Evolutionary conservation across 1,140 invertebrate species (phyloP).

Genomic region (Drosophila guanche): DNA sequence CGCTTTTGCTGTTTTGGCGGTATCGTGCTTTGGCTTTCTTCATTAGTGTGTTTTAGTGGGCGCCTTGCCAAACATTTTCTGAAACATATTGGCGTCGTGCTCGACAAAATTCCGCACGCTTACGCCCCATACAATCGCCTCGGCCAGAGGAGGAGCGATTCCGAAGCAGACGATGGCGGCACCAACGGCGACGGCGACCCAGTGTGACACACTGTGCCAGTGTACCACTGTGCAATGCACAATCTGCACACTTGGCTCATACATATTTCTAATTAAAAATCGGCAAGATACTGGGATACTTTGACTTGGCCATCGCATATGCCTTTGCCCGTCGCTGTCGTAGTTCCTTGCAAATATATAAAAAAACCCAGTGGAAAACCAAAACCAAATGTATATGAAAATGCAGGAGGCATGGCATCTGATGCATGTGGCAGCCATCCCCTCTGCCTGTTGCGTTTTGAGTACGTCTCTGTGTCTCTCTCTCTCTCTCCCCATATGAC

Average conservation of each 20-base stretch:
- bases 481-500: neutral
- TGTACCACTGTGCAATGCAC: constrained; percentile 58
- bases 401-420: constrained; percentile 40
- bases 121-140: constrained; percentile 59
- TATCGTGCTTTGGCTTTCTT: constrained; percentile 54
- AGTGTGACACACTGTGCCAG: constrained; percentile 64
- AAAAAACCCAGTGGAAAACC: constrained; percentile 36
- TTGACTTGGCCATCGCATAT: constrained; percentile 66
- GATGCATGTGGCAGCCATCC: constrained; percentile 37
- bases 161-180: constrained; percentile 11
- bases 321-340: constrained; percentile 32
- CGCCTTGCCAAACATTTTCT: constrained; percentile 82
- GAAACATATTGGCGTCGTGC: constrained; percentile 83
- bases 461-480: constrained; percentile 10
- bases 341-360: constrained; percentile 35
- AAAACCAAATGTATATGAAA: constrained; percentile 25
- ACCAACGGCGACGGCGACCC: constrained; percentile 33
- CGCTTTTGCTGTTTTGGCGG: constrained; percentile 26
- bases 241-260: constrained; percentile 39
- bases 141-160: constrained; percentile 5
- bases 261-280: constrained; percentile 73
- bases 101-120: constrained; percentile 83
- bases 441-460: constrained; percentile 53
- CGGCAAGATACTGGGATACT: constrained; percentile 42
- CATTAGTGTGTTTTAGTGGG: constrained; percentile 77